Conservation (phyloP, 2,797 vertebrate genomes). For the Rhinoraja longicauda region DNA sequence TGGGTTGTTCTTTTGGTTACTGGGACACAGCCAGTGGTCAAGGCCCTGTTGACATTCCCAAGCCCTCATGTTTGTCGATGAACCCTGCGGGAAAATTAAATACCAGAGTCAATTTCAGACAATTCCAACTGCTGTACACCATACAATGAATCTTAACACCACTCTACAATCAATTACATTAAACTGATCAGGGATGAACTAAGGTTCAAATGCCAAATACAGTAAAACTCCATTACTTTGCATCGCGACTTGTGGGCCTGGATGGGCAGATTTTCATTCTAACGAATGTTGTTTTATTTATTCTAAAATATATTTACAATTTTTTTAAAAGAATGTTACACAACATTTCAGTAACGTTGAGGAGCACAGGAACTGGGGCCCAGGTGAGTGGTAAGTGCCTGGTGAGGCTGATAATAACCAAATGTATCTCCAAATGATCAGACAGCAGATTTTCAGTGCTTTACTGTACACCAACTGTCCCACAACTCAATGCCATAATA, state of each 20-base stretch:
- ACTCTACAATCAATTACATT: neutral
- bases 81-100: constrained; percentile 15
- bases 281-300: no score
- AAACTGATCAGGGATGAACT: neutral
- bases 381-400: no score
- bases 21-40: neutral
- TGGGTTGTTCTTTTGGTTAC: neutral
- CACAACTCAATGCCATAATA: neutral
- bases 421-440: no score
- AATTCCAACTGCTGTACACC: neutral
- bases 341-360: no score
- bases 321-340: no score
- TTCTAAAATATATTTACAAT: no score
- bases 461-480: neutral
- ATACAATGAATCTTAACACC: neutral
- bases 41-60: constrained; percentile 8
- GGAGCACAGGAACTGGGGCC: no score
- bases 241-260: no score
- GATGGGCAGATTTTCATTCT: no score
- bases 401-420: no score
- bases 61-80: neutral
- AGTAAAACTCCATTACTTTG: no score
- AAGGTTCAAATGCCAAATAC: neutral
- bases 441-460: no score
- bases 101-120: neutral